Percentiles rank a stretch among this genome's conserved stretches.
phyloP scores from a whole-genome alignment of 2,888 invertebrate genomes.

The Matsumyia berberina region DNA sequence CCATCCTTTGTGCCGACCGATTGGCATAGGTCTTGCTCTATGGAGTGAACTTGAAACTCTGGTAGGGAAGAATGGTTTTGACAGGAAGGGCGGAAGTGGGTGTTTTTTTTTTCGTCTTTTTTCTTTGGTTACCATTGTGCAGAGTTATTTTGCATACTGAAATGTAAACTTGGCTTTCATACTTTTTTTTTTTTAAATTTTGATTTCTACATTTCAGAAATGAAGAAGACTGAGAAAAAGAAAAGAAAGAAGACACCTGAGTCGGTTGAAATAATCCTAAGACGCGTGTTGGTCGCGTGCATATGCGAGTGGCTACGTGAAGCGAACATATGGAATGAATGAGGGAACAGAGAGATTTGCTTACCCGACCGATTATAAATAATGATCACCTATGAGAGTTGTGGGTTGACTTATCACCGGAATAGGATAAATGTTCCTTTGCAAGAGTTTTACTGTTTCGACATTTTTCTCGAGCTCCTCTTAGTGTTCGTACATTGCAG shows the following conservation, averaged over 20 bases:
- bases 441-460: too few species aligned
- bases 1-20: conserved; percentile 53
- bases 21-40: conserved; percentile 68
- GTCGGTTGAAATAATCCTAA: conserved; percentile 18
- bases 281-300: conserved; percentile 70
- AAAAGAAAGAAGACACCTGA: conserved; percentile 34
- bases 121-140: conserved; percentile 2
- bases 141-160: conserved; percentile 44
- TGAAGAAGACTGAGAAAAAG: background rate
- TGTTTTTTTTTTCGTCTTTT: conserved; percentile 45
- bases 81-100: conserved; percentile 72
- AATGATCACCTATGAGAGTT: conserved; percentile 16
- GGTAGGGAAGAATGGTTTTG: conserved; percentile 51
- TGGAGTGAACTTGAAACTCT: conserved; percentile 52
- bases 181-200: conserved; percentile 6
- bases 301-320: conserved; percentile 38
- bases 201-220: conserved; percentile 17
- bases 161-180: conserved; percentile 40
- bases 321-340: background rate
- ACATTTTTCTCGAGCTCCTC: too few species aligned
- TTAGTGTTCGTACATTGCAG: too few species aligned
- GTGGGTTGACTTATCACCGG: conserved; percentile 11
- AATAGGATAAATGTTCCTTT: too few species aligned
- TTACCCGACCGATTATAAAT: conserved; percentile 27
- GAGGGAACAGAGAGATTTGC: conserved; percentile 14